Evolutionary conservation across 2,113 vertebrate genomes (phyloP), one percentile per base, ranked within the genome.

Genomic region (Mirza zaza): DNA sequence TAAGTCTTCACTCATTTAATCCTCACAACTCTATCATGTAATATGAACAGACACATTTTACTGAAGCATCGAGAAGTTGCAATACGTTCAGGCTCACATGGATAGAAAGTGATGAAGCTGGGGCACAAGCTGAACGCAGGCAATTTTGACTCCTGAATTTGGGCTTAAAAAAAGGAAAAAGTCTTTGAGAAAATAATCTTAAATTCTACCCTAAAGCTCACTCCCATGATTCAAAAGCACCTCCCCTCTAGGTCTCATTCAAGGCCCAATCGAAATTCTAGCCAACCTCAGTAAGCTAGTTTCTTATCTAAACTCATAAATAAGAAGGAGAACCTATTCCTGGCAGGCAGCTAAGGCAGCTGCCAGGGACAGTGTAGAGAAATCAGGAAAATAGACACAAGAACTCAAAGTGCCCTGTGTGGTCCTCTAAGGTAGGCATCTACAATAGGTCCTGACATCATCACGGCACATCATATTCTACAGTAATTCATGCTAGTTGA

Each of bases 271-370:
- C 25, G 79, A 86, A 90, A 79, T 71, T 61, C 15, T 10, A 73
- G 75, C n/a, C 65, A 65, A 36, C 42, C 63, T 32, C n/a, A 32
- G 45, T 23, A 36, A 75, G 50, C 57, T 52, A 12, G 11, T 76
- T 94, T 87, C 75, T 82, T 67, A 80, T 21, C 29, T 68, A 76
- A 87, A 76, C 39, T 76, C 57, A 81, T 45, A 81, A 32, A 91
- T 17, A 14, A 81, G 36, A 76, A 68, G 27, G 32, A n/a, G 32
- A 81, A 27, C 34, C 6, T 61, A 68, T 36, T 34, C 32, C 50
- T 3, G 34, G 50, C 10, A 61, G 50, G 85, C 55, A 55, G 76
- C 75, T 55, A 59, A 59, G 48, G 57, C 25, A 92, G 29, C 32
- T 18, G 71, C 25, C 67, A 67, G 17, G 52, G 63, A 50, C 34